These are phyloP conservation scores for Dipodomys ordii DNA, from an alignment of 2,113 vertebrate genomes.

Conservation along the genomic window DNA sequence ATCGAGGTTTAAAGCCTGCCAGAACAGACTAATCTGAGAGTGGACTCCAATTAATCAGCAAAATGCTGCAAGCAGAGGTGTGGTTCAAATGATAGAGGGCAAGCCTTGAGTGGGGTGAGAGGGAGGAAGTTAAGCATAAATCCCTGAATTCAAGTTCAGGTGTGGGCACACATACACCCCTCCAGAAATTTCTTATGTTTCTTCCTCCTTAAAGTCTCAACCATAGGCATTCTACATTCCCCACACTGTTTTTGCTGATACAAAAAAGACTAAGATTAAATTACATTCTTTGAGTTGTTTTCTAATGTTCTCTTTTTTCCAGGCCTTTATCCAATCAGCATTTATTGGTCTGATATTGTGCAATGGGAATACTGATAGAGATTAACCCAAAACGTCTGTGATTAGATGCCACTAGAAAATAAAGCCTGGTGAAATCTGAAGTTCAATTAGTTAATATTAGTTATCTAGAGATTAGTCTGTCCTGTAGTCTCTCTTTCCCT, in stretches of 20 bases:
- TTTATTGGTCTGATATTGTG: neutral
- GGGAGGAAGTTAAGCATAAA: too few species aligned
- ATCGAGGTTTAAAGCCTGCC: neutral
- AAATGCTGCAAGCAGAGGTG: too few species aligned
- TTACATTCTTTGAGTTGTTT: neutral
- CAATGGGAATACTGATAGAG: neutral
- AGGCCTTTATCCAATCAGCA: neutral
- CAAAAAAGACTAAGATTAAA: conserved; percentile 16
- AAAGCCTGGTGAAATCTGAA: conserved; percentile 5
- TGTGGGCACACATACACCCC: neutral
- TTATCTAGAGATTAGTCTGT: neutral
- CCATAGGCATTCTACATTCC: neutral
- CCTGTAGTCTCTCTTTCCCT: neutral
- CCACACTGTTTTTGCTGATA: neutral
- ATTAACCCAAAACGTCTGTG: neutral
- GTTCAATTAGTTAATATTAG: neutral
- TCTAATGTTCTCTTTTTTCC: neutral
- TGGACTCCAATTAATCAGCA: too few species aligned
- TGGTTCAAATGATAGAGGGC: too few species aligned
- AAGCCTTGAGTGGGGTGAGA: too few species aligned
- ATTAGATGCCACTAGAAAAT: neutral
- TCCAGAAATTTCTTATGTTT: neutral
- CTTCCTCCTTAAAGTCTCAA: neutral
- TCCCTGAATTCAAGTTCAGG: too few species aligned
- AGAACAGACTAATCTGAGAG: too few species aligned